Base-by-base conservation (phyloP, 2,888 invertebrate genomes). In the Drosophila formosana region DNA sequence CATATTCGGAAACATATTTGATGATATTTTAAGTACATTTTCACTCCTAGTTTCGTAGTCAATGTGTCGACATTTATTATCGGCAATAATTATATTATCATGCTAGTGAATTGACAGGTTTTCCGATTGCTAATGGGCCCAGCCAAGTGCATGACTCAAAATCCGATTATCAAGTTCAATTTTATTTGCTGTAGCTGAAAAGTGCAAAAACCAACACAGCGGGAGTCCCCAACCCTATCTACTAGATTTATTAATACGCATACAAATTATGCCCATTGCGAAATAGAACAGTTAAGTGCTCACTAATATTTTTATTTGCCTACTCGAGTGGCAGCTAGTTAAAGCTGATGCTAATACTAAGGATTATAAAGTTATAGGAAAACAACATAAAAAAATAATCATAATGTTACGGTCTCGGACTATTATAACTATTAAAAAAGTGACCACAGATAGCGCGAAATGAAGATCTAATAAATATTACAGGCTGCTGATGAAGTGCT, bases 181-280 rank as follows among this genome's bases (percentile, higher is more conserved):
- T 37, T 53, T 41, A 6, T 32, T 32, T 32, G 32, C 9, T 43
- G 30, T n/a, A 39, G 50, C 11, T 30, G 4, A 18, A 46, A 53
- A 60, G 45, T n/a, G 18, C 47, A 43, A 39, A 43, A 62, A 6
- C 32, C 43, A 45, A 13, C 32, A n/a, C 37, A 1, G 8, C 28
- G 87, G 81, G 84, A 73, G 57, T 87, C 84, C 81, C 88, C 52
- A 43, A 5, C 11, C 26, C 47, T 63, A 72, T 70, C 57, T 13
- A 39, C 4, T 9, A 46, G 49, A 65, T 66, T 62, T 63, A 68
- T 66, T 18, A 26, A 45, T 64, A 49, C 25, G 37, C 39, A 37
- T 28, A 43, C 13, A 43, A 32, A 55, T 62, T 45, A 49, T 49
- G 41, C 28, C 45, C 45, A 65, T 43, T 41, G 41, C 6, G 45